Evolutionary conservation across 2,888 invertebrate genomes (phyloP).

Genomic region (Hirudinaria manillensis): DNA sequence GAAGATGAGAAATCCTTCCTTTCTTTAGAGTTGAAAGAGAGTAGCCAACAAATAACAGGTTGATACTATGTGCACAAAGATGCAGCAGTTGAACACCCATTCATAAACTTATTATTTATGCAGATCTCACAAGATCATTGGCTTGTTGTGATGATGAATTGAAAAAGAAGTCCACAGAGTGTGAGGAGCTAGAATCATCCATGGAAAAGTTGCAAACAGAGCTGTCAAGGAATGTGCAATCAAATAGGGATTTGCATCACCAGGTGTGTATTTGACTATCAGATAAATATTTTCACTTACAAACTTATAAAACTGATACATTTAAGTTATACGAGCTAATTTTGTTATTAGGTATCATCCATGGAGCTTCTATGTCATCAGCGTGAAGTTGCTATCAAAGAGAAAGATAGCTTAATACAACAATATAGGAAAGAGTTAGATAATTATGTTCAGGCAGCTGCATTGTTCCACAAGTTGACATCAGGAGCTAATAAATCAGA

Average conservation of each 20-base stretch:
- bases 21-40: slow-evolving; percentile 46
- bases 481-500: slow-evolving; percentile 98
- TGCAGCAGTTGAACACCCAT: background rate
- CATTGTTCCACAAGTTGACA: slow-evolving; percentile 88
- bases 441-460: slow-evolving; percentile 71
- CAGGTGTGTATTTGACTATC: slow-evolving; percentile 38
- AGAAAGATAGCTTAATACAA: slow-evolving; percentile 41
- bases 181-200: slow-evolving; percentile 45
- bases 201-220: slow-evolving; percentile 46
- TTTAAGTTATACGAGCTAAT: background rate
- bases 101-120: background rate
- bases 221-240: slow-evolving; percentile 43
- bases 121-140: slow-evolving; percentile 44
- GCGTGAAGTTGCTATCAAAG: slow-evolving; percentile 42
- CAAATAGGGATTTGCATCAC: slow-evolving; percentile 46
- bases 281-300: background rate
- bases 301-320: background rate
- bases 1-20: slow-evolving; percentile 47
- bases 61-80: background rate
- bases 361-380: slow-evolving; percentile 46
- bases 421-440: slow-evolving; percentile 42
- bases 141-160: slow-evolving; percentile 45
- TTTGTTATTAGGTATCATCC: slow-evolving; percentile 43
- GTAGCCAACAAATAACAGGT: slow-evolving; percentile 37
- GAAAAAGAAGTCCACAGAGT: slow-evolving; percentile 39